phyloP scores from a whole-genome alignment of 2,113 vertebrate species.

The Perognathus longimembris region DNA sequence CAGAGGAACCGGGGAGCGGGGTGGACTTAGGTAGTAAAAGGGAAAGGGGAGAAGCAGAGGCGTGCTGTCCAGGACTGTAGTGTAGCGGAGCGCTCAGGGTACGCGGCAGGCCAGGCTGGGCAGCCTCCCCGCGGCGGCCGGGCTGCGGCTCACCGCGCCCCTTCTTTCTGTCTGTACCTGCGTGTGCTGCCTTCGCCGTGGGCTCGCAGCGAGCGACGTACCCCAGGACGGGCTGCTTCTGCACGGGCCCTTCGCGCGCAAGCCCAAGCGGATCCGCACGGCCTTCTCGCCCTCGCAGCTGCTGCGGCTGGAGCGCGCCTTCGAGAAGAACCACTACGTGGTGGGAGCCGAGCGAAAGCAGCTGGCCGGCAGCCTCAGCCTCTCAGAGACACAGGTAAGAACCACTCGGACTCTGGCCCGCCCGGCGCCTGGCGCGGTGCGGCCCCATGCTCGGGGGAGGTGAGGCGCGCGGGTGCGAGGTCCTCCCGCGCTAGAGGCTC shows the following conservation, averaged over 20 bases:
- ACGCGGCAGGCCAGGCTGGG: not conserved
- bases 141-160: constrained; percentile 53
- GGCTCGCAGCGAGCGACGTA: constrained; percentile 91
- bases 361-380: constrained; percentile 95
- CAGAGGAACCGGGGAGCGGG: not conserved
- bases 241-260: constrained; percentile 96
- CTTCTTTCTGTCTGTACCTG: constrained; percentile 61
- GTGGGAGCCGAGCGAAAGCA: constrained; percentile 98
- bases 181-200: not conserved
- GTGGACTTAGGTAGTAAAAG: not conserved
- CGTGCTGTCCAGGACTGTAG: not conserved
- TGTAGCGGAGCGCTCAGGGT: not conserved
- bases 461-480: not conserved
- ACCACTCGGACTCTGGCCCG: not conserved
- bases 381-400: constrained; percentile 96
- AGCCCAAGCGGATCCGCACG: constrained; percentile 98
- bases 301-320: constrained; percentile 95
- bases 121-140: not conserved
- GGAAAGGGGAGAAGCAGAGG: not conserved
- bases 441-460: not conserved
- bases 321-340: constrained; percentile 99
- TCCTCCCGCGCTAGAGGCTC: not conserved
- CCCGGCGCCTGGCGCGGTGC: not conserved
- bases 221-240: constrained; percentile 96
- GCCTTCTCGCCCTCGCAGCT: constrained; percentile 98